phyloP scores from a whole-genome alignment of 2,888 invertebrate species.

The Aleiodes testaceus region DNA sequence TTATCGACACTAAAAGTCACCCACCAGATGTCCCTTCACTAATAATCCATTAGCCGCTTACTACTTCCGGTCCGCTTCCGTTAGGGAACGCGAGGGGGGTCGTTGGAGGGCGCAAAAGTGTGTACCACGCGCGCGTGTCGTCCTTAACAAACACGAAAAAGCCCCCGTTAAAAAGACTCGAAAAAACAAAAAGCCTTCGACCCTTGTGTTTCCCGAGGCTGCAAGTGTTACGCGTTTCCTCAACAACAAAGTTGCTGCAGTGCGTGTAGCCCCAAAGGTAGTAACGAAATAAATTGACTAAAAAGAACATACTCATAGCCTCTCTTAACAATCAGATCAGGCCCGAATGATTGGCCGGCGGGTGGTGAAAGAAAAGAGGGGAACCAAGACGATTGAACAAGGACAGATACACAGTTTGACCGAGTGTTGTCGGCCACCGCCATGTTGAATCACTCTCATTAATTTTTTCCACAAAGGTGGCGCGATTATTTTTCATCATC shows the following conservation, averaged over 20 bases:
- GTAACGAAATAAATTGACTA: not conserved
- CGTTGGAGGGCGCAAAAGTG: slow-evolving; percentile 34
- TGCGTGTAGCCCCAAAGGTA: not conserved
- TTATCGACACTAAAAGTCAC: not conserved
- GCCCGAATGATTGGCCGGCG: slow-evolving; percentile 21
- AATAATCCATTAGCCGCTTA: not conserved
- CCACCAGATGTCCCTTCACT: not conserved
- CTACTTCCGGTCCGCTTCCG: slow-evolving; percentile 35
- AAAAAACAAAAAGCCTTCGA: not conserved
- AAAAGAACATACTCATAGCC: not conserved
- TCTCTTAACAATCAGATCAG: slow-evolving; percentile 20
- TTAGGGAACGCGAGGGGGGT: slow-evolving; percentile 31
- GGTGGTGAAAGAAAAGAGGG: not conserved
- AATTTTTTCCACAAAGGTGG: slow-evolving; percentile 74
- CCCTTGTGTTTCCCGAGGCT: too few relatives aligned
- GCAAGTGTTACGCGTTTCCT: not conserved
- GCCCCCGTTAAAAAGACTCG: not conserved
- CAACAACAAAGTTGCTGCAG: not conserved
- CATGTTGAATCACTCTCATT: slow-evolving; percentile 78
- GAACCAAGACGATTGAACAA: slow-evolving; percentile 1
- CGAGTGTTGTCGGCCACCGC: slow-evolving; percentile 66
- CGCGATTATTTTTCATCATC: slow-evolving; percentile 61
- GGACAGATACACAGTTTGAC: slow-evolving; percentile 15
- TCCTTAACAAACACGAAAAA: not conserved
- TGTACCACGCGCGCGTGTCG: slow-evolving; percentile 10